Percentiles rank a stretch among this genome's conserved stretches.
These are phyloP conservation scores for Caiman crocodilus DNA, from an alignment of 2,797 vertebrate species.

Conservation along the genomic window DNA sequence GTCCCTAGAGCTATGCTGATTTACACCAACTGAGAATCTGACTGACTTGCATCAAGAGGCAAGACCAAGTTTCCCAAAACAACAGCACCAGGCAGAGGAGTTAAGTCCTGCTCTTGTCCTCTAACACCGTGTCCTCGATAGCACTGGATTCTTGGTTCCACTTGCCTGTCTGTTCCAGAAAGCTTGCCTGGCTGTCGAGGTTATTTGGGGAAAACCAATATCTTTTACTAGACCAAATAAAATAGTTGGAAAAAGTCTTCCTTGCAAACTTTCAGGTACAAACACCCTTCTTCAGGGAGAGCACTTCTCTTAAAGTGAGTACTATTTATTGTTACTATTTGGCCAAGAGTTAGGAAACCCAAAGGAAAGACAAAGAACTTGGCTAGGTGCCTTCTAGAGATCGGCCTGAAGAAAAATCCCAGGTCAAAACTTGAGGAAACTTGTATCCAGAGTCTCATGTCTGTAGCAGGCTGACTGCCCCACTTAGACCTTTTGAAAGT, in stretches of 20 bases:
- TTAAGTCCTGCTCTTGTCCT: background rate
- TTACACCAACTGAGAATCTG: background rate
- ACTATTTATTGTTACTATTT: background rate
- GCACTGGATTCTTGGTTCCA: background rate
- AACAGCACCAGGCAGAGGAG: conserved; percentile 35
- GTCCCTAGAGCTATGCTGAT: background rate
- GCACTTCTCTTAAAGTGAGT: background rate
- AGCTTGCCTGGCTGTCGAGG: background rate
- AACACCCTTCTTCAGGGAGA: background rate
- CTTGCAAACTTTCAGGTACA: no score
- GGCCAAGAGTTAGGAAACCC: background rate
- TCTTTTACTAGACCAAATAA: no score
- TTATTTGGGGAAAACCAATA: background rate
- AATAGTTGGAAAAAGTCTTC: no score
- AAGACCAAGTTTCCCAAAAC: background rate
- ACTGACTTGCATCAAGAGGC: background rate
- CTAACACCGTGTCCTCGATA: background rate
- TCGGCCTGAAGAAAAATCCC: background rate
- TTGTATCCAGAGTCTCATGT: background rate
- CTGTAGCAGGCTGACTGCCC: no score
- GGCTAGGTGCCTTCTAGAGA: background rate
- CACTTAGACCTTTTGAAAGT: background rate
- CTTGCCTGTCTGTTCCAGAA: background rate
- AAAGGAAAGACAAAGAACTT: background rate
- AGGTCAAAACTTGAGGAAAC: background rate